Conservation (phyloP, 1,140 invertebrate species). For the Brachionus manjavacas region DNA sequence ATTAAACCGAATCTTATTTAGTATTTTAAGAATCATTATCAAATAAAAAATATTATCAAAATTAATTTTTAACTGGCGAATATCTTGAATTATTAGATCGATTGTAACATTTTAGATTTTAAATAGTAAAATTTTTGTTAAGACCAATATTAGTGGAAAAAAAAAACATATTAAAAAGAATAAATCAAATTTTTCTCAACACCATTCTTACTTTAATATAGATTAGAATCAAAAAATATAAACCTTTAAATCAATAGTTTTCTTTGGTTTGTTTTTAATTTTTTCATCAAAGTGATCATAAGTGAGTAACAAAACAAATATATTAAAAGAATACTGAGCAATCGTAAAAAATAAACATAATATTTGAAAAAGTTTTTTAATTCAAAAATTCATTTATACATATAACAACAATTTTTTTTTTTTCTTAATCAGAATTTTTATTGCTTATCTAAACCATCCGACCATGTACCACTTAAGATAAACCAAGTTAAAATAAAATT, state of each 20-base stretch:
- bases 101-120: too few species aligned
- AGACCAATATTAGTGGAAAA: too few species aligned
- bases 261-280: too few species aligned
- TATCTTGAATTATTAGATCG: neutral
- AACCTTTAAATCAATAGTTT: too few species aligned
- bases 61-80: neutral
- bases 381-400: neutral
- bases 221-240: too few species aligned
- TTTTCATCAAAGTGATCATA: too few species aligned
- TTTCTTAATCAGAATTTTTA: neutral
- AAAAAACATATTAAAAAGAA: too few species aligned
- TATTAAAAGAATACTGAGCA: neutral
- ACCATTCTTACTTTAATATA: too few species aligned
- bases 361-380: too few species aligned
- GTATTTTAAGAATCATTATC: neutral
- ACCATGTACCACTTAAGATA: conserved; percentile 4
- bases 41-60: neutral
- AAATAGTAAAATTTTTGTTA: too few species aligned
- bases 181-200: too few species aligned
- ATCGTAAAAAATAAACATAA: too few species aligned
- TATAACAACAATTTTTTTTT: neutral
- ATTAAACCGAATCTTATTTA: neutral
- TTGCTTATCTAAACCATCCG: neutral
- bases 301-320: neutral
- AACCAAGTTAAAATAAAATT: neutral